Evolutionary conservation across 1,140 invertebrate species (phyloP), one percentile per base, ranked within the genome.

Genomic region (Drosophila nigrodunni): DNA sequence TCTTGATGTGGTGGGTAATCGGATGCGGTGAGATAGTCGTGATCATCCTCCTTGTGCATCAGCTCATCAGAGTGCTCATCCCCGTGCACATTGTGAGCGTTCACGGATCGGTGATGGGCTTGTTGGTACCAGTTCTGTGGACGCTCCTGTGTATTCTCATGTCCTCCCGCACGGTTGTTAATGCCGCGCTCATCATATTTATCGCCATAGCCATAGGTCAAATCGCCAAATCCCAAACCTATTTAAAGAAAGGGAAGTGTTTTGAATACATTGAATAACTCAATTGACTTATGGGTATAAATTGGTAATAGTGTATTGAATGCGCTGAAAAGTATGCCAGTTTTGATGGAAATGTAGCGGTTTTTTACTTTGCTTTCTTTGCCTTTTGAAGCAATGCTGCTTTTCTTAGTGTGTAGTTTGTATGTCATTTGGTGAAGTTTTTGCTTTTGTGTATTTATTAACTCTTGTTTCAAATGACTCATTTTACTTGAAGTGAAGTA

Each of bases 221-320:
- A 70, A 49, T 87, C 68, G 71, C 72, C 66, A 7, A 64, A 35
- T 57, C 66, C 81, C 52, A 80, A 50, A 71, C 61, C 82, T 80
- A 15, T 39, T 7, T 0, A 15, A n/a, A 43, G 34, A 15, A 47
- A 18, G 6, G 18, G 7, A 18, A n/a, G n/a, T 2, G 2, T 6
- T 11, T 15, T 11, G 10, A 43, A 43, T 43, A 11, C 0, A 39
- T 39, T 39, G 0, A 10, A 39, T 39, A 30, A 5, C 25, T 30
- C 3, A 30, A 30, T 30, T 30, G 25, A 1, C 0, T 21, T 2
- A 5, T 30, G 6, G 3, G 25, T 30, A 30, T 6, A 30, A 30
- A 2, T 5, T 30, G 25, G 3, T 30, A 30, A 5, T 5, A 30
- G 6, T 30, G 4, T 30, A 30, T 30, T 30, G 25, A 30, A 30